These are phyloP conservation scores for Matsumyia berberina DNA, from an alignment of 2,888 invertebrate genomes.

Conservation along the genomic window DNA sequence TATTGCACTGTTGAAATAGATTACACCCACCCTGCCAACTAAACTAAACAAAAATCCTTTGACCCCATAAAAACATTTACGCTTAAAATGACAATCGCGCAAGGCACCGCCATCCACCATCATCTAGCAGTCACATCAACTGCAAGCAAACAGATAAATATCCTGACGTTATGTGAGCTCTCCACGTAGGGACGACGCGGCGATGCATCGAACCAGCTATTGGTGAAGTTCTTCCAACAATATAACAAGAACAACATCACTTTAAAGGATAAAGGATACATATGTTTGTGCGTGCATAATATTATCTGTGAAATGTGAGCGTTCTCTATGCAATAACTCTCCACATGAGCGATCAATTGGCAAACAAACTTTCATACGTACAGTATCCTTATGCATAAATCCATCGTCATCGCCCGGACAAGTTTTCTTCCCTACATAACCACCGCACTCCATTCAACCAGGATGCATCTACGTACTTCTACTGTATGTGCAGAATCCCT, in stretches of 20 bases:
- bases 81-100: slow-evolving; percentile 53
- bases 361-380: slow-evolving; percentile 34
- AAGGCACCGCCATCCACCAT: slow-evolving; percentile 42
- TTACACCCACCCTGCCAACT: background rate
- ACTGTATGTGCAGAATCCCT: slow-evolving; percentile 31
- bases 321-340: slow-evolving; percentile 44
- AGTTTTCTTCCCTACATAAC: slow-evolving; percentile 15
- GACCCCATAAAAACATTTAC: slow-evolving; percentile 13
- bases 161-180: background rate
- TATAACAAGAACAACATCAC: slow-evolving; percentile 13
- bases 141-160: slow-evolving; percentile 47
- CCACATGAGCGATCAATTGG: slow-evolving; percentile 60
- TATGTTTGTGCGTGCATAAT: slow-evolving; percentile 47
- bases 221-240: slow-evolving; percentile 1
- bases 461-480: slow-evolving; percentile 29
- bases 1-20: background rate
- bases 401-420: slow-evolving; percentile 33
- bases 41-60: background rate
- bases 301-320: slow-evolving; percentile 47
- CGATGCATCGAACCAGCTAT: slow-evolving; percentile 20
- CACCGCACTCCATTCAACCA: background rate
- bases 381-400: slow-evolving; percentile 23
- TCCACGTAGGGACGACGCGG: slow-evolving; percentile 16
- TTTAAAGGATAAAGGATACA: background rate
- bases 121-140: slow-evolving; percentile 44